These are phyloP conservation scores for Seira ritae DNA, from an alignment of 2,888 invertebrate species.

Conservation along the genomic window DNA sequence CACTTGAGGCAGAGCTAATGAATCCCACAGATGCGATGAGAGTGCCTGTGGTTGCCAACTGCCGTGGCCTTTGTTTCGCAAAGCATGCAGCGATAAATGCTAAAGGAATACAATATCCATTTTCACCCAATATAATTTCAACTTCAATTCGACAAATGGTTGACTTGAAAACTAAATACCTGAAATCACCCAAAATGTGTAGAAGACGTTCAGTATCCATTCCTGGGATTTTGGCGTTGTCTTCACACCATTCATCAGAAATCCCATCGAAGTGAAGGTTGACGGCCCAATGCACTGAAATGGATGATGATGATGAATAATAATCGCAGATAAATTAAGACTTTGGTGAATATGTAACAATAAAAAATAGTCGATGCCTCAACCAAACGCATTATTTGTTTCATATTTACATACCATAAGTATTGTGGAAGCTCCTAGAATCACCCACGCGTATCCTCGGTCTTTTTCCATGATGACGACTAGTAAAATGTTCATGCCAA, in stretches of 20 bases:
- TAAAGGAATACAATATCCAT: neutral
- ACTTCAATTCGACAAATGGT: neutral
- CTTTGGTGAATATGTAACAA: no score
- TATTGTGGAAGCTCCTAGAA: slow-evolving; percentile 65
- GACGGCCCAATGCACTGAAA: slow-evolving; percentile 64
- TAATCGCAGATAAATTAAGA: no score
- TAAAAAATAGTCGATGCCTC: no score
- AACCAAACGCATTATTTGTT: no score
- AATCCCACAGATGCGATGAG: slow-evolving; percentile 66
- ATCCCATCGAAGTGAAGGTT: slow-evolving; percentile 60
- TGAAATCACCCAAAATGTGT: slow-evolving; percentile 57
- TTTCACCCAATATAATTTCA: slow-evolving; percentile 11
- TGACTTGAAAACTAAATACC: slow-evolving; percentile 51
- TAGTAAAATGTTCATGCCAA: slow-evolving; percentile 15
- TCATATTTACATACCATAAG: slow-evolving; percentile 61
- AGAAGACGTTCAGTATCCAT: slow-evolving; percentile 67
- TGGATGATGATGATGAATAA: no score
- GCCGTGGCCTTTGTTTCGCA: slow-evolving; percentile 46
- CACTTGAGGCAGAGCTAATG: slow-evolving; percentile 55
- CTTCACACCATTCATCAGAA: slow-evolving; percentile 49
- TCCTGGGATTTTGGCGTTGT: slow-evolving; percentile 27
- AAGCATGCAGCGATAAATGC: slow-evolving; percentile 48
- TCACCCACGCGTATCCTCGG: slow-evolving; percentile 70
- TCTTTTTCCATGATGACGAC: slow-evolving; percentile 58
- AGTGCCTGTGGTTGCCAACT: slow-evolving; percentile 56